These are phyloP conservation scores for Rhinopomastus cyanomelas DNA, from an alignment of 2,113 vertebrate species.

Conservation along the genomic window DNA sequence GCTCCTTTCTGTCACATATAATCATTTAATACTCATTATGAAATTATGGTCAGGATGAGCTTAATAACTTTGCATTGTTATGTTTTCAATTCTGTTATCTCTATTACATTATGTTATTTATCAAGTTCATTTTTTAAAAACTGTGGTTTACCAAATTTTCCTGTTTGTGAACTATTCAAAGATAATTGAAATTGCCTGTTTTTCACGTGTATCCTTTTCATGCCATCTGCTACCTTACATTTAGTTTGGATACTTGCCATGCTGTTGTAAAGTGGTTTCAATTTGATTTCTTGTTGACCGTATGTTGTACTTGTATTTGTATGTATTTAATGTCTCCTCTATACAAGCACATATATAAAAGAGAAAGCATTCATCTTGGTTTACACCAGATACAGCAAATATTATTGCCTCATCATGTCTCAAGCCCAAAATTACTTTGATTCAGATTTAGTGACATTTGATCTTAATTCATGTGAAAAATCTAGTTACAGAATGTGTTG, in stretches of 20 bases:
- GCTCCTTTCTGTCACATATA: conserved; percentile 19
- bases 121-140: conserved; percentile 31
- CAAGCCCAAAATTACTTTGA: conserved; percentile 11
- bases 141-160: conserved; percentile 55
- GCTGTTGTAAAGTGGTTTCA: conserved; percentile 54
- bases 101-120: conserved; percentile 45
- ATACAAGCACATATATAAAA: neutral
- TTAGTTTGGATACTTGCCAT: conserved; percentile 68
- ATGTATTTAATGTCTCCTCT: neutral
- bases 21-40: conserved; percentile 48
- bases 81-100: conserved; percentile 40
- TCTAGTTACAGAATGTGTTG: neutral
- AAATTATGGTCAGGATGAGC: conserved; percentile 52
- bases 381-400: neutral
- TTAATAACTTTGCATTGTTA: conserved; percentile 45
- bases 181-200: conserved; percentile 68
- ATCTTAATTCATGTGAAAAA: neutral
- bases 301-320: conserved; percentile 59
- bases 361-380: neutral
- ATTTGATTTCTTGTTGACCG: conserved; percentile 62
- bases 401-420: neutral
- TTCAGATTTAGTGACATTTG: neutral
- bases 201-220: conserved; percentile 64
- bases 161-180: conserved; percentile 66
- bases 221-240: conserved; percentile 70